Conservation (phyloP, 2,888 invertebrate species). For the Eupithecia subfuscata region DNA sequence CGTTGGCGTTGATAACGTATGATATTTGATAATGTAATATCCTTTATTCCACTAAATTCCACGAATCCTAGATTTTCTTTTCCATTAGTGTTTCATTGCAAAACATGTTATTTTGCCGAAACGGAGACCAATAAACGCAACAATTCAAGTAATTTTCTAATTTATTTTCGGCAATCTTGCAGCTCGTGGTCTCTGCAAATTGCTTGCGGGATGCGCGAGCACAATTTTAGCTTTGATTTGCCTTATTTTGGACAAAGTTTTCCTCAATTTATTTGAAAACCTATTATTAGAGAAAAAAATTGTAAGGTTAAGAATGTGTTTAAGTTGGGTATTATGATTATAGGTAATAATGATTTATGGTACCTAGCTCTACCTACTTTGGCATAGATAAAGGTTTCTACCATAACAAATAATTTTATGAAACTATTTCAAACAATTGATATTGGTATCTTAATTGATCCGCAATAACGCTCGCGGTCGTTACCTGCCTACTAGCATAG, state of each 20-base stretch:
- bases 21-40: too few species aligned
- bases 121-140: neutral
- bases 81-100: neutral
- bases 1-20: neutral
- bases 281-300: neutral
- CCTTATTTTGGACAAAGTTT: neutral
- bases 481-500: too few species aligned
- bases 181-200: constrained; percentile 10
- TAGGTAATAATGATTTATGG: neutral
- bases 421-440: neutral
- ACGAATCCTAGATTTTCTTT: neutral
- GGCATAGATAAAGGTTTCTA: too few species aligned
- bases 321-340: neutral
- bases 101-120: neutral
- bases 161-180: constrained; percentile 1
- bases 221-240: constrained; percentile 12
- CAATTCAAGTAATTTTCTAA: neutral
- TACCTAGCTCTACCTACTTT: neutral
- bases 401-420: neutral
- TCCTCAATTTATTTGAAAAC: neutral
- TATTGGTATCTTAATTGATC: neutral
- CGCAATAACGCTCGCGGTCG: neutral
- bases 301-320: neutral
- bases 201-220: neutral
- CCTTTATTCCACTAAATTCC: neutral